phyloP scores from a whole-genome alignment of 2,797 vertebrate species.

The Sternotherus odoratus region DNA sequence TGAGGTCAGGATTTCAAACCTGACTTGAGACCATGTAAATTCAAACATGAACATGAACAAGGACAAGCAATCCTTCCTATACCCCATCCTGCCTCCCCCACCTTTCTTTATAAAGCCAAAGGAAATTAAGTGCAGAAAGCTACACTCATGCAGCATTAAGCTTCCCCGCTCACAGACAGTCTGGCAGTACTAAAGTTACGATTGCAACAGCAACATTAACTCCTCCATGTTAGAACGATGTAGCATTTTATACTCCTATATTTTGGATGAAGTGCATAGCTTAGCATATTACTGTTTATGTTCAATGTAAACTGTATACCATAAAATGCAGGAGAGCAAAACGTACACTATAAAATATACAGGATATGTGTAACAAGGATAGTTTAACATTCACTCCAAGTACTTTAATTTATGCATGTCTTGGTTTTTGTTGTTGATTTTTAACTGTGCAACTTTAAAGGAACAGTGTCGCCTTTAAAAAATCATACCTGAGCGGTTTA shows the following conservation, averaged over 20 bases:
- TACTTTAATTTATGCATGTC: background rate
- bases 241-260: background rate
- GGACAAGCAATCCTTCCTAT: background rate
- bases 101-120: background rate
- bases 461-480: background rate
- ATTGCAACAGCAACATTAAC: background rate
- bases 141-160: background rate
- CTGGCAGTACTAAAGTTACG: background rate
- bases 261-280: background rate
- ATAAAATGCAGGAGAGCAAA: background rate
- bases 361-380: background rate
- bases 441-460: background rate
- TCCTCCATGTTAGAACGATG: background rate
- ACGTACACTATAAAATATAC: background rate
- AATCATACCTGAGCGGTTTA: background rate
- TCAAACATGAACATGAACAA: background rate
- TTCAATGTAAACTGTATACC: slow-evolving; percentile 19
- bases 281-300: slow-evolving; percentile 19
- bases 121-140: background rate
- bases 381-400: background rate
- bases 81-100: background rate
- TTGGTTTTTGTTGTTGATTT: background rate
- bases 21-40: background rate
- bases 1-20: background rate
- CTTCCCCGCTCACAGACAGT: background rate